A percentile compares a stretch with the other conserved stretches of the same genome.
phyloP scores from a whole-genome alignment of 2,888 invertebrate genomes.

The Globia sparganii region DNA sequence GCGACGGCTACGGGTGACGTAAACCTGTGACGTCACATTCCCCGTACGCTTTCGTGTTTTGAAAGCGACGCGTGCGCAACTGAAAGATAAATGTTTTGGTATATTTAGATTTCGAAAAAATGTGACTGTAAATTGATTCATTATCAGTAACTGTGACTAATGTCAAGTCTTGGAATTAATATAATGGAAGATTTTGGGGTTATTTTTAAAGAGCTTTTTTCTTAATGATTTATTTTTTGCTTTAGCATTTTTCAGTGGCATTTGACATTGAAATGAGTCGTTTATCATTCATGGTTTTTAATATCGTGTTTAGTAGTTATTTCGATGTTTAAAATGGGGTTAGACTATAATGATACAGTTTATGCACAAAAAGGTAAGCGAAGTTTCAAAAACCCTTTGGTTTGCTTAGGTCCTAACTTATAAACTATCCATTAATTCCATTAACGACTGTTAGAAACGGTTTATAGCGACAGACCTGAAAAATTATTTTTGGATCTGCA shows the following conservation, averaged over 20 bases:
- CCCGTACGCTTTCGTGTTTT: constrained; percentile 70
- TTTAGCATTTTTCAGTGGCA: constrained; percentile 40
- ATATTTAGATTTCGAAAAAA: constrained; percentile 62
- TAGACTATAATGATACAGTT: constrained; percentile 1
- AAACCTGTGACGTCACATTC: constrained; percentile 77
- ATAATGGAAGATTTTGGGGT: constrained; percentile 8
- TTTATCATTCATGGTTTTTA: constrained; percentile 21
- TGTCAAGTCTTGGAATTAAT: constrained; percentile 50
- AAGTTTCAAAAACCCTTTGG: not conserved
- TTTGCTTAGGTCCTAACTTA: not conserved
- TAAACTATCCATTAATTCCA: not conserved
- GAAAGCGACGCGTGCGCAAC: constrained; percentile 73
- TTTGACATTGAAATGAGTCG: constrained; percentile 45
- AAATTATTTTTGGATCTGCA: too few species aligned
- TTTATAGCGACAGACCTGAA: not conserved
- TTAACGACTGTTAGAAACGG: not conserved
- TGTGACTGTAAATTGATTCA: constrained; percentile 68
- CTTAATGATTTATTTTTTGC: constrained; percentile 41
- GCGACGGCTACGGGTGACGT: constrained; percentile 72
- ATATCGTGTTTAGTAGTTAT: not conserved
- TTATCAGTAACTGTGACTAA: constrained; percentile 64
- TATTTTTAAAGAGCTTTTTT: constrained; percentile 54
- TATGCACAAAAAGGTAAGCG: not conserved
- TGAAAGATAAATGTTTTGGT: constrained; percentile 74
- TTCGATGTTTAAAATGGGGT: not conserved